Conservation (phyloP, 2,888 invertebrate species). For the Campoplex capitator region DNA sequence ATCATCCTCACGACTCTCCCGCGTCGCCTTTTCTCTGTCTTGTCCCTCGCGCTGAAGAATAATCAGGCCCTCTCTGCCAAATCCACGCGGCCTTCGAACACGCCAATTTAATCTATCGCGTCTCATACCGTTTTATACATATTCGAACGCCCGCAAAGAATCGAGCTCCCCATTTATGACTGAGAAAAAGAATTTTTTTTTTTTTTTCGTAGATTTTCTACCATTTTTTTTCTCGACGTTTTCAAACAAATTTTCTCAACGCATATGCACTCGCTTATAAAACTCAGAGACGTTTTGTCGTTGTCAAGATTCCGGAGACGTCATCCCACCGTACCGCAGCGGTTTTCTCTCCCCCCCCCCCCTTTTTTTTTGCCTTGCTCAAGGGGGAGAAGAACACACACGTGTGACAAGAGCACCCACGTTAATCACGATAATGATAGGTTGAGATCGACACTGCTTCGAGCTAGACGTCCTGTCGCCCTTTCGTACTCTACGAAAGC, state of each 20-base stretch:
- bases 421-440: slow-evolving; percentile 65
- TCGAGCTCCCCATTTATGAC: not conserved
- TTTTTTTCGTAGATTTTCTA: too few species aligned
- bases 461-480: slow-evolving; percentile 64
- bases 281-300: not conserved
- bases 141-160: not conserved
- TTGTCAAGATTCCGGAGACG: not conserved
- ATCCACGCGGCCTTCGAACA: slow-evolving; percentile 80
- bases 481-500: slow-evolving; percentile 7
- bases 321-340: not conserved
- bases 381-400: not conserved
- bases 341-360: too few species aligned
- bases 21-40: slow-evolving; percentile 32
- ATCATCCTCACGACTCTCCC: slow-evolving; percentile 72
- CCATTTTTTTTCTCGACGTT: not conserved
- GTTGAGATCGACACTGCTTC: slow-evolving; percentile 46
- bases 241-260: too few species aligned
- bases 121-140: slow-evolving; percentile 20
- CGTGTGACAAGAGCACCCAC: slow-evolving; percentile 56
- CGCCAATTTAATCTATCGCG: slow-evolving; percentile 75
- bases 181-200: not conserved
- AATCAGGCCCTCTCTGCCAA: slow-evolving; percentile 30
- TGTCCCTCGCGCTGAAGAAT: slow-evolving; percentile 41
- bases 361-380: not conserved
- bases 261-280: too few species aligned